Conservation (phyloP, 2,888 invertebrate genomes). For the Apodemia duryi region DNA sequence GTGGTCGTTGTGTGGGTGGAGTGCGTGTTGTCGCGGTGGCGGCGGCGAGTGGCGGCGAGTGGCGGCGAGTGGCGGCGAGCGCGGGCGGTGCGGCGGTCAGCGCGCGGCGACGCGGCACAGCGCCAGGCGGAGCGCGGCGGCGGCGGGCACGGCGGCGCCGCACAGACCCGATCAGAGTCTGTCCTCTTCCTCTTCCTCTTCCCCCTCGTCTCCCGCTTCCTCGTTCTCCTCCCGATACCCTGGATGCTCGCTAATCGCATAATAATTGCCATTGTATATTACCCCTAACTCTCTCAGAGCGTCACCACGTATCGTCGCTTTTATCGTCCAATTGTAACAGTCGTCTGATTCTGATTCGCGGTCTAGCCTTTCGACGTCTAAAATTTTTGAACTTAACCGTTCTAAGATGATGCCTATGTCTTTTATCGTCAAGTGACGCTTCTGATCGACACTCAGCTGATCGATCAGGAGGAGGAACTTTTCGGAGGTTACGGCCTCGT, state of each 20-base stretch:
- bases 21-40: background rate
- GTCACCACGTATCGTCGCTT: constrained; percentile 95
- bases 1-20: background rate
- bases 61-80: constrained; percentile 16
- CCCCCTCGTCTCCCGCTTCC: constrained; percentile 90
- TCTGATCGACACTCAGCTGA: constrained; percentile 94
- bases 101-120: constrained; percentile 62
- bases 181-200: constrained; percentile 90
- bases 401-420: constrained; percentile 97
- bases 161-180: constrained; percentile 80
- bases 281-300: constrained; percentile 94
- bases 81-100: constrained; percentile 34
- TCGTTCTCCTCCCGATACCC: constrained; percentile 95
- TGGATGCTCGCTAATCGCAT: constrained; percentile 96
- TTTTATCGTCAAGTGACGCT: constrained; percentile 94
- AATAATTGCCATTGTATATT: constrained; percentile 96
- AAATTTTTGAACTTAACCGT: constrained; percentile 93
- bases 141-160: constrained; percentile 72
- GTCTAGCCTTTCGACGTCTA: constrained; percentile 95
- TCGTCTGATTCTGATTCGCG: constrained; percentile 95
- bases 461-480: constrained; percentile 96
- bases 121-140: constrained; percentile 64
- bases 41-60: constrained; percentile 4
- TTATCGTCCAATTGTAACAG: constrained; percentile 98
- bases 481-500: constrained; percentile 92